A percentile compares a stretch with the other conserved stretches of the same genome.
phyloP scores from a whole-genome alignment of 2,797 vertebrate genomes.

The Pangasius sanitwongsei region DNA sequence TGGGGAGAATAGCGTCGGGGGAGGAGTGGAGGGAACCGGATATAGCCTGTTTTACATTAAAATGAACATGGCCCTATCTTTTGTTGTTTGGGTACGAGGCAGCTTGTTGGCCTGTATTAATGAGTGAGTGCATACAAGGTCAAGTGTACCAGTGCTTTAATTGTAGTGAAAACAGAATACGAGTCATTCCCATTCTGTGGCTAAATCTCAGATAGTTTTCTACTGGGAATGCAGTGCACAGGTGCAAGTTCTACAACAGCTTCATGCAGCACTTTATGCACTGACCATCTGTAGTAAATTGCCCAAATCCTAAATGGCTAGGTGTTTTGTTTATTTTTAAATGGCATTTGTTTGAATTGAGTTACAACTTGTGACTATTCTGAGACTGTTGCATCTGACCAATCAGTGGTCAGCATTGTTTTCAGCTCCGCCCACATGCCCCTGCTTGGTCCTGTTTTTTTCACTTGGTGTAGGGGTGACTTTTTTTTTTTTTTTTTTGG shows the following conservation, averaged over 20 bases:
- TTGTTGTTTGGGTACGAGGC: neutral
- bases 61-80: neutral
- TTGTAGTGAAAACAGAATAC: neutral
- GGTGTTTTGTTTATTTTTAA: neutral
- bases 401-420: neutral
- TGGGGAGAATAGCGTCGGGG: no score
- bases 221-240: neutral
- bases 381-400: neutral
- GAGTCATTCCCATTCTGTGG: neutral
- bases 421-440: neutral
- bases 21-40: neutral
- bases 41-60: neutral
- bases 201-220: neutral
- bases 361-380: neutral
- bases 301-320: neutral
- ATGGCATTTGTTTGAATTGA: neutral
- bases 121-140: neutral
- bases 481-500: neutral
- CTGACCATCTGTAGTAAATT: no score
- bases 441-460: neutral
- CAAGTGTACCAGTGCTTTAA: neutral
- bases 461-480: no score
- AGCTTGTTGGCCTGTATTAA: neutral
- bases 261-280: no score
- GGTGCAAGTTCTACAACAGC: neutral